A percentile compares a stretch with the other conserved stretches of the same genome.
These are phyloP conservation scores for Cyphomyrus discorhynchus DNA, from an alignment of 2,113 vertebrate genomes.

Conservation along the genomic window DNA sequence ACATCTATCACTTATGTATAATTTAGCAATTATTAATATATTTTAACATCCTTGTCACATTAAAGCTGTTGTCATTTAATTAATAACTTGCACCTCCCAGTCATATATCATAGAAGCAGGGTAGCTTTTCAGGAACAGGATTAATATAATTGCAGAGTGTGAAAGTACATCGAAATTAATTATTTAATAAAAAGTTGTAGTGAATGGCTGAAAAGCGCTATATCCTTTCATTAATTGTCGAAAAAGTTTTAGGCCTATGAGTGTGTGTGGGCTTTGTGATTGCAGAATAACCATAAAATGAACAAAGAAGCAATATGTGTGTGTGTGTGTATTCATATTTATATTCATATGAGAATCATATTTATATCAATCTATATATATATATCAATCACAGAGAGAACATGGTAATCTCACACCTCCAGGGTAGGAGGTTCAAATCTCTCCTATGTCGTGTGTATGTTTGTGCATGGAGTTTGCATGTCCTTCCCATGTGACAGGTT, in stretches of 20 bases:
- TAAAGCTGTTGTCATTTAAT: slow-evolving; percentile 11
- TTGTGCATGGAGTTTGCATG: not conserved
- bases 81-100: slow-evolving; percentile 10
- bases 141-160: not conserved
- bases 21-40: slow-evolving; percentile 21
- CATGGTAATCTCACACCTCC: not conserved
- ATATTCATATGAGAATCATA: too few species aligned
- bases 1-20: slow-evolving; percentile 21
- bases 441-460: too few species aligned
- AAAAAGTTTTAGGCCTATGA: not conserved
- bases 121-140: not conserved
- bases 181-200: not conserved
- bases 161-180: not conserved
- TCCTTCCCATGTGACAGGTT: not conserved
- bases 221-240: not conserved
- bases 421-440: not conserved
- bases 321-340: too few species aligned
- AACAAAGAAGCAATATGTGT: not conserved
- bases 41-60: slow-evolving; percentile 4
- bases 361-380: too few species aligned
- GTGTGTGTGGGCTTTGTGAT: not conserved
- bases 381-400: not conserved
- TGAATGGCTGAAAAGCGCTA: not conserved
- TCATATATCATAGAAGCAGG: not conserved
- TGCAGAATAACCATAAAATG: not conserved